phyloP scores from a whole-genome alignment of 2,113 vertebrate genomes.

The Daubentonia madagascariensis region DNA sequence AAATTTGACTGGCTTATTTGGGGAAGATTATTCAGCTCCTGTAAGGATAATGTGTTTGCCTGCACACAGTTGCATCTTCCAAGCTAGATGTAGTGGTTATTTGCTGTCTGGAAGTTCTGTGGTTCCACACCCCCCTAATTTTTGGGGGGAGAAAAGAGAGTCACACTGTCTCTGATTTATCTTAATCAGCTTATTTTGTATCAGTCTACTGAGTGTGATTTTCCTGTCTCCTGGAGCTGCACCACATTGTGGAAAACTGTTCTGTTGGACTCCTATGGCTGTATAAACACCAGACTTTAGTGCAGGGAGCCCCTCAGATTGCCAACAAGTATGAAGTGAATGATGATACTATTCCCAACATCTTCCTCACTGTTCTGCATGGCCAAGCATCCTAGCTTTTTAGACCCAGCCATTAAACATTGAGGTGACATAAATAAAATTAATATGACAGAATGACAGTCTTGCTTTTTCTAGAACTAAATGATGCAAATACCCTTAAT shows the following conservation, averaged over 20 bases:
- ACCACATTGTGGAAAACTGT: neutral
- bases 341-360: neutral
- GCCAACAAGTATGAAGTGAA: neutral
- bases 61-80: neutral
- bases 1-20: neutral
- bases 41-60: neutral
- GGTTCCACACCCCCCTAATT: neutral
- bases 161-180: neutral
- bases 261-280: neutral
- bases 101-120: conserved; percentile 17
- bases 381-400: conserved; percentile 12
- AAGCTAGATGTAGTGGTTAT: neutral
- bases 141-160: neutral
- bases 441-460: conserved; percentile 66
- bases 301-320: neutral
- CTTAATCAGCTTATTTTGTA: neutral
- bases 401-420: conserved; percentile 42
- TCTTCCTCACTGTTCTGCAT: conserved; percentile 19
- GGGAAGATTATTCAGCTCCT: neutral
- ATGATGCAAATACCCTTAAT: conserved; percentile 71
- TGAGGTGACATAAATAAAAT: conserved; percentile 64
- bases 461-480: conserved; percentile 58
- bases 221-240: neutral
- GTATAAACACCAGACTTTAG: neutral
- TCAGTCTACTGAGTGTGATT: neutral